Percentiles rank a stretch among this genome's conserved stretches.
Evolutionary conservation across 1,140 invertebrate genomes (phyloP).

Genomic region (Leptonema lineaticorne): DNA sequence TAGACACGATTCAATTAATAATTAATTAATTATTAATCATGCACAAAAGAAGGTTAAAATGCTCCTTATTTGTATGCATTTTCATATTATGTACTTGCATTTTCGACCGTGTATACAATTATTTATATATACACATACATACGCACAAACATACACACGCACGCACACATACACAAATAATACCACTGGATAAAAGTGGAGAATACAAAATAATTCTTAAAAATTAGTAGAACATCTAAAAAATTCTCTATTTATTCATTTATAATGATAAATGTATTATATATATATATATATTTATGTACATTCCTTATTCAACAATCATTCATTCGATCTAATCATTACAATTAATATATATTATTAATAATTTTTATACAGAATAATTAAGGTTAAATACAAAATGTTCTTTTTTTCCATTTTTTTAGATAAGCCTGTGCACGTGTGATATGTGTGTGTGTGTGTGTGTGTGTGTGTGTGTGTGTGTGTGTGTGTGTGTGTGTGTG

Average conservation of each 20-base stretch:
- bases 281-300: conserved; percentile 20
- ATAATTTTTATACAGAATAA: conserved; percentile 4
- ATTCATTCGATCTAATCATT: not conserved
- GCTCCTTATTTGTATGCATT: conserved; percentile 13
- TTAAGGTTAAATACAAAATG: conserved; percentile 14
- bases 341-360: conserved; percentile 4
- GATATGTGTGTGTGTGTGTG: not conserved
- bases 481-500: not conserved
- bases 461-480: not conserved
- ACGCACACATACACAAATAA: conserved; percentile 4
- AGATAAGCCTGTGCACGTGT: not conserved
- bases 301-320: conserved; percentile 8
- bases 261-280: conserved; percentile 14
- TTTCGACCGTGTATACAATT: too few species aligned
- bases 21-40: too few species aligned
- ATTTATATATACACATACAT: too few species aligned
- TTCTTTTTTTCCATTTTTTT: too few species aligned
- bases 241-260: conserved; percentile 3
- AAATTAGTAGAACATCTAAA: conserved; percentile 17
- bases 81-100: too few species aligned
- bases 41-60: conserved; percentile 15
- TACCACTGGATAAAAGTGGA: conserved; percentile 13
- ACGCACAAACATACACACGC: not conserved
- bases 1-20: too few species aligned
- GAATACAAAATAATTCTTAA: conserved; percentile 13